A percentile compares a stretch with the other conserved stretches of the same genome.
Evolutionary conservation across 1,140 invertebrate genomes (phyloP).

Genomic region (Hylyphantes graminicola): DNA sequence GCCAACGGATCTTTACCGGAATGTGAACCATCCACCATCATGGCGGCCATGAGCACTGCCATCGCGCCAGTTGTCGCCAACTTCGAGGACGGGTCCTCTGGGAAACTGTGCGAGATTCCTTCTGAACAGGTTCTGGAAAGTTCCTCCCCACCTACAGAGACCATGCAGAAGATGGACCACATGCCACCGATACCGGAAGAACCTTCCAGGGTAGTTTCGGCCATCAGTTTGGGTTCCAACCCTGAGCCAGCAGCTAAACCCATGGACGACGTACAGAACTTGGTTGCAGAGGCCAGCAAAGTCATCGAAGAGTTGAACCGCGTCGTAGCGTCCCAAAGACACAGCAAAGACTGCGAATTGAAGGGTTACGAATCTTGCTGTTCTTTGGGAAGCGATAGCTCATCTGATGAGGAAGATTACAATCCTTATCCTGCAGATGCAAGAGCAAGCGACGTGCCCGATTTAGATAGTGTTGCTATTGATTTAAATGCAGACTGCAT

Average conservation of each 20-base stretch:
- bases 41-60: slow-evolving; percentile 23
- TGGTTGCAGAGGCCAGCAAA: slow-evolving; percentile 53
- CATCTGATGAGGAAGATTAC: slow-evolving; percentile 11
- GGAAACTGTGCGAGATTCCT: too few relatives aligned
- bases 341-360: slow-evolving; percentile 32
- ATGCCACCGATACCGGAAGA: slow-evolving; percentile 56
- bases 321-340: slow-evolving; percentile 19
- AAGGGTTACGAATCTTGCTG: slow-evolving; percentile 55
- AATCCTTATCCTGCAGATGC: too few relatives aligned
- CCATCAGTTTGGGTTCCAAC: not conserved
- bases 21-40: slow-evolving; percentile 5
- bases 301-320: slow-evolving; percentile 51
- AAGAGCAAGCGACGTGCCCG: too few relatives aligned
- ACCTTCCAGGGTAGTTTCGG: slow-evolving; percentile 30
- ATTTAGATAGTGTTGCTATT: too few relatives aligned
- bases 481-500: too few relatives aligned
- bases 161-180: not conserved
- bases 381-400: slow-evolving; percentile 26
- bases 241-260: not conserved
- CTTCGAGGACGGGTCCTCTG: not conserved
- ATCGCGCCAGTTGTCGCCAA: slow-evolving; percentile 39
- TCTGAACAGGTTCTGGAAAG: not conserved
- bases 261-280: slow-evolving; percentile 40
- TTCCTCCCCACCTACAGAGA: not conserved
- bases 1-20: not conserved